Base-by-base conservation (phyloP, 2,113 vertebrate genomes). In the Ceyx cyanopectus region DNA sequence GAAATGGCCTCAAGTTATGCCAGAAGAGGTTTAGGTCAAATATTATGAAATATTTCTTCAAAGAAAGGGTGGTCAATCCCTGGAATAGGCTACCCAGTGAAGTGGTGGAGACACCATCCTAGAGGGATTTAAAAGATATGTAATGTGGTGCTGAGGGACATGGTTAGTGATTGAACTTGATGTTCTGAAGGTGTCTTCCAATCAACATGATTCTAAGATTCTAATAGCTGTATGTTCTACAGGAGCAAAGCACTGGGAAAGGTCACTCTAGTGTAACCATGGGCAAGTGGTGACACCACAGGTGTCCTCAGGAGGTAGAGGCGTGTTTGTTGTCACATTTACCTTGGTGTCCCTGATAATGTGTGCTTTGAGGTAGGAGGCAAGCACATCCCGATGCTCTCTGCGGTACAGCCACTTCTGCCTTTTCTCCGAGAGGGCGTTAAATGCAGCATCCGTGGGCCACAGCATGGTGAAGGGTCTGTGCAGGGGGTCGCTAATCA, bases 401-500 rank as follows among this genome's bases (percentile, higher is more conserved):
- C 98, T 97, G 32, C 93, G 98, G 96, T 98, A 98, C 37, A 99
- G 97, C 98, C 98, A 99, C 87, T 63, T 97, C 93, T 98, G 97
- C 56, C 96, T 97, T 10, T 97, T 97, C 5, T 97, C 94, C 0
- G 99, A 91, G 81, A 99, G 97, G 40, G 98, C 94, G 4, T 54
- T 81, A 51, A 99, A 97, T 0, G 98, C 98, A 3, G 96, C 23
- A 69, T 99, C 98, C 17, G 98, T 98, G 43, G 99, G 99, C 99
- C 99, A 99, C 93, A 99, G 98, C 97, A 99, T 97, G 22, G 99
- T 99, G 97, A 99, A 97, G 7, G 99, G 99, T 80, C 97, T 97
- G 8, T 99, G 98, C 74, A 84, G 16, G 3, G 22, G 24, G 79
- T 98, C 94, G 32, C 60, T 90, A 5, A 99, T 69, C 84, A 98